Evolutionary conservation across 2,888 invertebrate genomes (phyloP), one percentile per base, ranked within the genome.

Genomic region (Drosophila sordidula): DNA sequence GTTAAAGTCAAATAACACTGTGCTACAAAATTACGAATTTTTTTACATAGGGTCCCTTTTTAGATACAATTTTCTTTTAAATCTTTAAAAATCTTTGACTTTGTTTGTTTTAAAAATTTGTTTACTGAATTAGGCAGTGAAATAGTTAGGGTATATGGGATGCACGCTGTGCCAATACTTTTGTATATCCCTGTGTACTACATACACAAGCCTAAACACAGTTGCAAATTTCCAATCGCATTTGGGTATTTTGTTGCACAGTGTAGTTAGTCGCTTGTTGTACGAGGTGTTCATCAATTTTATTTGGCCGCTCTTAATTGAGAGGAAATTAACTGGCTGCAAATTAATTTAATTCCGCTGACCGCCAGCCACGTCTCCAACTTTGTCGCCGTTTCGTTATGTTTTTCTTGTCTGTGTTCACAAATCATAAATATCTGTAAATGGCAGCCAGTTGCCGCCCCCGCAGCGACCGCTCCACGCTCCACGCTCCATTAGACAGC

Each of bases 371-470:
- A 46, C 69, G 46, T 70, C 63, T 68, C 52, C 14, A 42, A 44
- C 34, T 44, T 54, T 34, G 44, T 44, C 44, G 14, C 22, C 39
- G 25, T 42, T 51, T 44, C 45, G 54, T 47, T 62, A 29, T 59
- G 34, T 62, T 41, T 36, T 36, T 22, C 42, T 36, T 36, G 36
- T 26, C 11, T 55, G 34, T 45, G 66, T 75, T 86, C 89, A 79
- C 87, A 88, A 88, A 84, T 89, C 89, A 89, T 88, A 87, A 89
- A 90, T 78, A 81, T 86, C 90, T 90, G 71, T 88, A 89, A 88
- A 89, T 83, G 90, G 89, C 64, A 70, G 70, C 29, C 52, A 42
- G 56, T 39, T 44, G 56, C 73, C 78, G 73, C 63, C 66, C 38
- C 62, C 61, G 61, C 71, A 41, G 36, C 55, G 55, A 45, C 42